phyloP scores from a whole-genome alignment of 2,888 invertebrate species.

The Oithona nana region DNA sequence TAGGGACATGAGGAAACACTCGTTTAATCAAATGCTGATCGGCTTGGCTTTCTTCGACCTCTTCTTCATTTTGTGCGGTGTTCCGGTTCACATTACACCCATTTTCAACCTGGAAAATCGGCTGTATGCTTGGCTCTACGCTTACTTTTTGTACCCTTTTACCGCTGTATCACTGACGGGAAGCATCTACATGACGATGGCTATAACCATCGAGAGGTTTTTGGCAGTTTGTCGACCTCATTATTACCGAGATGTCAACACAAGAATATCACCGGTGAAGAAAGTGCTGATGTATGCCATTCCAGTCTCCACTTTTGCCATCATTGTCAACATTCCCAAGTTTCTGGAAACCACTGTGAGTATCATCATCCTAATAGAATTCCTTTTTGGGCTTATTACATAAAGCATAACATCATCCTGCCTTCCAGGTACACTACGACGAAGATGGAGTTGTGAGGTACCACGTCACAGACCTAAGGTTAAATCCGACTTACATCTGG shows the following conservation, averaged over 20 bases:
- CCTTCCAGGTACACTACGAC: not conserved
- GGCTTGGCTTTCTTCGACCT: not conserved
- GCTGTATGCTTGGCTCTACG: not conserved
- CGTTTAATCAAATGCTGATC: not conserved
- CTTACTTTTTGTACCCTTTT: conserved; percentile 1
- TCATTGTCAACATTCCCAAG: not conserved
- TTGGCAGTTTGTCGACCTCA: not conserved
- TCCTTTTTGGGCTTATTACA: no score
- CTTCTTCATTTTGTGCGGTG: not conserved
- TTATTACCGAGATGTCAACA: not conserved
- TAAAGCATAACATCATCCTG: no score
- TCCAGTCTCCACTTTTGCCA: not conserved
- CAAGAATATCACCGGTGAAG: not conserved
- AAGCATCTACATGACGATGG: conserved; percentile 1
- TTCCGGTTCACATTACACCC: not conserved
- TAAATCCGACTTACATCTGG: not conserved
- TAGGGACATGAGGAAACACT: conserved; percentile 3
- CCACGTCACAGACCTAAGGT: not conserved
- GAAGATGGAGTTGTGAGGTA: not conserved
- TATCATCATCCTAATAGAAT: not conserved
- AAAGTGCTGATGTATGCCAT: not conserved
- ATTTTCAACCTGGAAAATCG: not conserved
- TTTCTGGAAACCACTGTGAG: not conserved
- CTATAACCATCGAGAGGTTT: not conserved
- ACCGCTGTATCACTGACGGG: not conserved